phyloP scores from a whole-genome alignment of 64 coral and sea anemone species.

The Montipora sp. region DNA sequence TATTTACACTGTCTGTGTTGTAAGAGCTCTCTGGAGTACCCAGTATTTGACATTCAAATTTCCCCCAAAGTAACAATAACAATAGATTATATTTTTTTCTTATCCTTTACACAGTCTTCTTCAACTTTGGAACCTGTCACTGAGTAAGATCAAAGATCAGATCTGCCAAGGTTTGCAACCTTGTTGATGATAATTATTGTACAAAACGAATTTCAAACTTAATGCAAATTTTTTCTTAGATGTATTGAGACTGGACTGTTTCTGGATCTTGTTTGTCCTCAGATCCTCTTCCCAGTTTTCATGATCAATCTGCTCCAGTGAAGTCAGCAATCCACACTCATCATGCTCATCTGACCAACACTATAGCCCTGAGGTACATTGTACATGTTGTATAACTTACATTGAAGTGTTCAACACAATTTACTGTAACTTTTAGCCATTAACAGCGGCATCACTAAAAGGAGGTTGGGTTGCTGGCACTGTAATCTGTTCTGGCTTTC shows the following conservation, averaged over 20 bases:
- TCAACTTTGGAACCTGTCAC: constrained; percentile 76
- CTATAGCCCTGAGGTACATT: constrained; percentile 44
- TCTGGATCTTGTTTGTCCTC: neutral
- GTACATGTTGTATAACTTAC: neutral
- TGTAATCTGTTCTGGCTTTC: too few relatives aligned
- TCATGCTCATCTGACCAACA: constrained; percentile 45
- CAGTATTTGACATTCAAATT: too few relatives aligned
- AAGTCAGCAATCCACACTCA: constrained; percentile 62
- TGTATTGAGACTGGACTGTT: neutral
- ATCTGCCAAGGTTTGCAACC: constrained; percentile 50
- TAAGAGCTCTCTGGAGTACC: too few relatives aligned
- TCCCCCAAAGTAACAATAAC: too few relatives aligned
- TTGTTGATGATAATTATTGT: too few relatives aligned
- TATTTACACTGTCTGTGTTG: too few relatives aligned
- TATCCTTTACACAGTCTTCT: constrained; percentile 24
- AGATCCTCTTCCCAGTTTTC: constrained; percentile 64
- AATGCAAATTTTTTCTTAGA: neutral
- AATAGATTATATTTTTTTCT: neutral
- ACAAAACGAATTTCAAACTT: too few relatives aligned
- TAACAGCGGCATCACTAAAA: too few relatives aligned
- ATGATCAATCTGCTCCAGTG: constrained; percentile 30
- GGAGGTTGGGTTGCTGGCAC: too few relatives aligned
- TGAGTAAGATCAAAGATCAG: constrained; percentile 43
- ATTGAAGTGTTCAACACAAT: neutral
- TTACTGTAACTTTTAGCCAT: too few relatives aligned